Evolutionary conservation across 2,888 invertebrate species (phyloP).

Genomic region (Drosophila suboccidentalis): DNA sequence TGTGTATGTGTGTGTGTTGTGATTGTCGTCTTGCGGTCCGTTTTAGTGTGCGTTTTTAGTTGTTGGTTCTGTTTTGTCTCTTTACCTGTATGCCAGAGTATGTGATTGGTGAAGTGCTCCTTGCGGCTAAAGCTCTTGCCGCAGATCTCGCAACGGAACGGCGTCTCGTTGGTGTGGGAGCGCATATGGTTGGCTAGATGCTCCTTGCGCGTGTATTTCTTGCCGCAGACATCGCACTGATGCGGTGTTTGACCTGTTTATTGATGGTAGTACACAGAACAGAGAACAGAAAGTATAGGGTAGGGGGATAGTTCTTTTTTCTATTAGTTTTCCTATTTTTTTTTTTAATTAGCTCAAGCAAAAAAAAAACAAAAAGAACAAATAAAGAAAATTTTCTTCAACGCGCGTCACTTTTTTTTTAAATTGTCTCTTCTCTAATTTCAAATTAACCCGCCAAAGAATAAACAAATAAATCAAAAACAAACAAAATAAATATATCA

Average conservation of each 20-base stretch:
- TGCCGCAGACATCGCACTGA: slow-evolving; percentile 94
- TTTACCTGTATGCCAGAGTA: slow-evolving; percentile 94
- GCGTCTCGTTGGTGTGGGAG: slow-evolving; percentile 95
- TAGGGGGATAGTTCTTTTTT: slow-evolving; percentile 41
- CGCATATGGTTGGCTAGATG: slow-evolving; percentile 95
- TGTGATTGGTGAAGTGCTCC: slow-evolving; percentile 96
- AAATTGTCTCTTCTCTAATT: slow-evolving; percentile 19
- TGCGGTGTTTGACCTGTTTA: slow-evolving; percentile 92
- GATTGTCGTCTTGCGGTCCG: slow-evolving; percentile 25
- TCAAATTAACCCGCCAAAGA: slow-evolving; percentile 40
- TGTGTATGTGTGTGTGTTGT: slow-evolving; percentile 2
- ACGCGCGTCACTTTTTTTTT: slow-evolving; percentile 24
- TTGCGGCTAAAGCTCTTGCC: slow-evolving; percentile 95
- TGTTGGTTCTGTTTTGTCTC: slow-evolving; percentile 74
- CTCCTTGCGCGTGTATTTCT: slow-evolving; percentile 95
- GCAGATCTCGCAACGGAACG: slow-evolving; percentile 94
- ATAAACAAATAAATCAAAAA: slow-evolving; percentile 32
- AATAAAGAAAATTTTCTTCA: slow-evolving; percentile 20
- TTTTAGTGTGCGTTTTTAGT: no score
- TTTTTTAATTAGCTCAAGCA: slow-evolving; percentile 46
- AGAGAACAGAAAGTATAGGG: slow-evolving; percentile 60
- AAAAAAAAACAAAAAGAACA: slow-evolving; percentile 27
- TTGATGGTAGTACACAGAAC: slow-evolving; percentile 60
- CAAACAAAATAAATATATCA: slow-evolving; percentile 20
- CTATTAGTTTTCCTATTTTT: not conserved